Percentiles rank a stretch among this genome's conserved stretches.
Conservation (phyloP, 2,113 vertebrate genomes). For the Pantherophis guttatus region DNA sequence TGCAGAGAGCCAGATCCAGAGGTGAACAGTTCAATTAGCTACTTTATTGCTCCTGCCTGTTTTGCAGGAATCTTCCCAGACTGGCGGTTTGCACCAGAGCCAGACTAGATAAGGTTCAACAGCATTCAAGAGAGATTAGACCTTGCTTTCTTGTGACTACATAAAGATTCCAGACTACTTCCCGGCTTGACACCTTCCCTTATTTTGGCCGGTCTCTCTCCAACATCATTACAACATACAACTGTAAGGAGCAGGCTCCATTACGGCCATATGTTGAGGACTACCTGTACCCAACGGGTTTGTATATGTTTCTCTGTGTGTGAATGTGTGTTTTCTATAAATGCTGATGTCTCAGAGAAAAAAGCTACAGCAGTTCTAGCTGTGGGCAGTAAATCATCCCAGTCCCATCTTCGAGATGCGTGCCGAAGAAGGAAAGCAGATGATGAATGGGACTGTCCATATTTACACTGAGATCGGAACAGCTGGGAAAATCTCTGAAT, state of each 20-base stretch:
- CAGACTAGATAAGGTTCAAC: neutral
- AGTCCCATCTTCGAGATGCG: slow-evolving; percentile 43
- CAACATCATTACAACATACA: neutral
- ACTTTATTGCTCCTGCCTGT: neutral
- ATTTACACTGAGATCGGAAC: slow-evolving; percentile 67
- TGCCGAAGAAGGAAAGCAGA: slow-evolving; percentile 58
- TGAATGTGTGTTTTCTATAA: slow-evolving; percentile 46
- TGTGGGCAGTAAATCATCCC: slow-evolving; percentile 76
- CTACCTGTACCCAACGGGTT: neutral
- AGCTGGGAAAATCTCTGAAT: slow-evolving; percentile 60
- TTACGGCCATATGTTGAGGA: neutral
- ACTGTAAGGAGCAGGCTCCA: neutral
- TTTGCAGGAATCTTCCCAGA: neutral
- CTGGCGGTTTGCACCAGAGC: neutral
- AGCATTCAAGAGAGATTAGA: neutral
- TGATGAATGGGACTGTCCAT: slow-evolving; percentile 76
- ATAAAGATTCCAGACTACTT: neutral
- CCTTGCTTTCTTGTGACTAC: neutral
- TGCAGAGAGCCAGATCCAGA: neutral
- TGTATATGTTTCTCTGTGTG: neutral
- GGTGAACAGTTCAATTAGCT: neutral
- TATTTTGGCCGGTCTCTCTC: neutral
- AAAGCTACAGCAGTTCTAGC: slow-evolving; percentile 54
- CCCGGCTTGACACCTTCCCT: neutral
- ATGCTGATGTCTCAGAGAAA: slow-evolving; percentile 47